phyloP scores from a whole-genome alignment of 2,888 invertebrate genomes.

The Ennomos erosarius region DNA sequence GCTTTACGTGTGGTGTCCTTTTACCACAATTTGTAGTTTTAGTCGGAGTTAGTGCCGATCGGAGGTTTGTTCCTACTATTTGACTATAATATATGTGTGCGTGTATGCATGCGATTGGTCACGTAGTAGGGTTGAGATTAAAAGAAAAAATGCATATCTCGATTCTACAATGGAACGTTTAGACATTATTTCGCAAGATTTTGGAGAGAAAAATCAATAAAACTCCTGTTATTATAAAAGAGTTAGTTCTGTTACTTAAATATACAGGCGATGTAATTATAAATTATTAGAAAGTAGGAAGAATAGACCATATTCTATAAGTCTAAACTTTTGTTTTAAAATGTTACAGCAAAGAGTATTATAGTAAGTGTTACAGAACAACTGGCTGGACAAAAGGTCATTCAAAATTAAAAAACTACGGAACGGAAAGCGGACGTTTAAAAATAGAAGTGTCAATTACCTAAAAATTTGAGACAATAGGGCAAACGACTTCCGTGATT shows the following conservation, averaged over 20 bases:
- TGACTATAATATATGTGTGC: neutral
- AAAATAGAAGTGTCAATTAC: constrained; percentile 5
- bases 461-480: constrained; percentile 21
- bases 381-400: constrained; percentile 1
- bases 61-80: too few relatives aligned
- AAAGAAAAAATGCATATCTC: too few relatives aligned
- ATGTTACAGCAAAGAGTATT: constrained; percentile 1
- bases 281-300: neutral
- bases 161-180: too few relatives aligned
- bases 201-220: too few relatives aligned
- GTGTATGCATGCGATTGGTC: constrained; percentile 8
- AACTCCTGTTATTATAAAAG: too few relatives aligned
- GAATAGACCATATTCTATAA: neutral
- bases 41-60: too few relatives aligned
- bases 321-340: neutral
- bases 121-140: constrained; percentile 16
- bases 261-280: too few relatives aligned
- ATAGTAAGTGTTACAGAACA: too few relatives aligned
- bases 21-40: too few relatives aligned
- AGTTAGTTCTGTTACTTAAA: too few relatives aligned
- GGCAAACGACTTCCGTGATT: constrained; percentile 21
- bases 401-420: constrained; percentile 9
- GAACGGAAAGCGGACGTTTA: constrained; percentile 15
- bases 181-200: too few relatives aligned
- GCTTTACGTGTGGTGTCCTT: too few relatives aligned